A percentile compares a stretch with the other conserved stretches of the same genome.
These are phyloP conservation scores for Melanotus villosus DNA, from an alignment of 2,888 invertebrate genomes.

Conservation along the genomic window DNA sequence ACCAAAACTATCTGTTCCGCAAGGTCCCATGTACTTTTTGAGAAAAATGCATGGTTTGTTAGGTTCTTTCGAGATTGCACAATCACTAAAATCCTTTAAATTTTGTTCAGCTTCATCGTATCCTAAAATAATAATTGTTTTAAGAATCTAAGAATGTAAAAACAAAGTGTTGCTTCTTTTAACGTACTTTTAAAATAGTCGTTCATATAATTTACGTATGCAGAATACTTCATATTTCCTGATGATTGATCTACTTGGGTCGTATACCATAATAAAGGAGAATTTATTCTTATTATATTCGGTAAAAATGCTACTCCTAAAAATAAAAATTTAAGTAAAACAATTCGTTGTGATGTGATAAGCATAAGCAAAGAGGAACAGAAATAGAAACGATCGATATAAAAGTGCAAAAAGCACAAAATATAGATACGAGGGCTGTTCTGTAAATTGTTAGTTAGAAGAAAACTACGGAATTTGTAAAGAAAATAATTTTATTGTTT, in stretches of 20 bases:
- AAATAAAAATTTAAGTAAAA: too few relatives aligned
- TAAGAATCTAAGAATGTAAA: background rate
- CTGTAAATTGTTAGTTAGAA: too few relatives aligned
- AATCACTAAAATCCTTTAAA: slow-evolving; percentile 32
- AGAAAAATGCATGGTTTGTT: slow-evolving; percentile 52
- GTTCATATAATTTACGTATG: slow-evolving; percentile 3
- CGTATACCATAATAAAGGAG: slow-evolving; percentile 28
- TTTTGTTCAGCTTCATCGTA: slow-evolving; percentile 34
- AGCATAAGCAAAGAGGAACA: too few relatives aligned
- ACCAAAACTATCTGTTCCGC: slow-evolving; percentile 52
- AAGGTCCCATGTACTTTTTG: slow-evolving; percentile 52
- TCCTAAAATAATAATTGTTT: slow-evolving; percentile 23
- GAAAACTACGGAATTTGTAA: too few relatives aligned
- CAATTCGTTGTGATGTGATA: too few relatives aligned
- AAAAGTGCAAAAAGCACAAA: too few relatives aligned
- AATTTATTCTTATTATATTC: background rate
- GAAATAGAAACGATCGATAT: too few relatives aligned
- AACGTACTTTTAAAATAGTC: slow-evolving; percentile 8
- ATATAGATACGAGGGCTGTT: too few relatives aligned
- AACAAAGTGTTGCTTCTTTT: background rate
- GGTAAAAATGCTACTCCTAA: slow-evolving; percentile 24
- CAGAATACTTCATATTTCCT: background rate
- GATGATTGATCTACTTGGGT: background rate
- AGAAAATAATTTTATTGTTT: too few relatives aligned
- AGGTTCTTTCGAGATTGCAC: slow-evolving; percentile 27